Percentiles rank a stretch among this genome's conserved stretches.
phyloP scores from a whole-genome alignment of 1,140 invertebrate species.

The Druon quercuslanigerum region DNA sequence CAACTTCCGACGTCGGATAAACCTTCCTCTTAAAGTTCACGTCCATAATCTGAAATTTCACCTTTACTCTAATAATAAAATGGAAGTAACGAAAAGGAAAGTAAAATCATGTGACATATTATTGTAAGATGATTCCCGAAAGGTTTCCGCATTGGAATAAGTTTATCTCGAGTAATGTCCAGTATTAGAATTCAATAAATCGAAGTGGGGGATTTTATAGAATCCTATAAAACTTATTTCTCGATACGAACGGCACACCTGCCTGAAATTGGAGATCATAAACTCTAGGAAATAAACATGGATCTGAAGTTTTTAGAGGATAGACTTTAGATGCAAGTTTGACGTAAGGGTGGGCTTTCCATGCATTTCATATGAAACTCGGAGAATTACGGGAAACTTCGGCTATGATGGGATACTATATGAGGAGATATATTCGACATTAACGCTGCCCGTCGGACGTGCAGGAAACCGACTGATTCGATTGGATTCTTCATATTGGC shows the following conservation, averaged over 20 bases:
- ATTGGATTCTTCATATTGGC: slow-evolving; percentile 42
- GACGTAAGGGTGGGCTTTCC: not conserved
- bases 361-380: slow-evolving; percentile 10
- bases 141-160: not conserved
- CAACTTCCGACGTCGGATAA: not conserved
- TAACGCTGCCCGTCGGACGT: slow-evolving; percentile 5
- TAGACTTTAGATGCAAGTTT: not conserved
- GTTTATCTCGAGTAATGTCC: not conserved
- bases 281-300: not conserved
- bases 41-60: not conserved
- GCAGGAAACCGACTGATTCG: slow-evolving; percentile 25
- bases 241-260: not conserved
- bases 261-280: slow-evolving; percentile 10
- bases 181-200: not conserved
- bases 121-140: not conserved
- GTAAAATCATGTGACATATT: not conserved
- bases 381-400: not conserved
- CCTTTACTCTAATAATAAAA: not conserved
- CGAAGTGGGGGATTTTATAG: not conserved
- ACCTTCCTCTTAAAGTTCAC: not conserved
- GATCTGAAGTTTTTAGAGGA: not conserved
- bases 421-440: not conserved
- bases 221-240: not conserved
- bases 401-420: slow-evolving; percentile 5
- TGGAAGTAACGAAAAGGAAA: too few species aligned